Evolutionary conservation across 2,888 invertebrate genomes (phyloP), one percentile per base, ranked within the genome.

Genomic region (Caprella mutica): DNA sequence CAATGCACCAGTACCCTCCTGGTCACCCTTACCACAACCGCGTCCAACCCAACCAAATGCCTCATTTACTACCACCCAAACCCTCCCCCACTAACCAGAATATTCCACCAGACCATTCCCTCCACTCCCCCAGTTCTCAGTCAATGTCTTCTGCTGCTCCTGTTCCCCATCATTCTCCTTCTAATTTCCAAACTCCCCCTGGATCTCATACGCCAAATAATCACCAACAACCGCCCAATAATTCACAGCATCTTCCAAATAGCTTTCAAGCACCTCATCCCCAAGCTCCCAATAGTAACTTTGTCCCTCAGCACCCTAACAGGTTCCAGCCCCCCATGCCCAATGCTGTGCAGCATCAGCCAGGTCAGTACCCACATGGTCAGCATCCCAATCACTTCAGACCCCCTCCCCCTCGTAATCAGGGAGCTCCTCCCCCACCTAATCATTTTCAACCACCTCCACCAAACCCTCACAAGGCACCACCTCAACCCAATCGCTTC

Each of bases 11-110:
- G 42, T 42, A 52, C 19, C 44, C 56, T n/a, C 57, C 57, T 12
- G 46, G 54, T 9, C 56, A 57, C 14, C 39, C 51, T 19, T 55
- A 55, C 33, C 61, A 61, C 27, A 23, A 44, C 24, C 56, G 57
- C 8, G 54, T 52, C 12, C 57, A 50, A 6, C 48, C 35, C 27
- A 54, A 61, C 23, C 38, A 39, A 4, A 30, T 39, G 5, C 42
- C 38, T 14, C 50, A 55, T 35, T 46, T 39, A 6, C 53, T 35
- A n/a, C 21, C 26, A 23, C 24, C 17, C 29, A 46, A 21, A 40
- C 39, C 21, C 44, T n/a, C n/a, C n/a, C n/a, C n/a, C n/a, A n/a
- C n/a, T n/a, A n/a, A n/a, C n/a, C n/a, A n/a, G n/a, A n/a, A n/a
- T n/a, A n/a, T n/a, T n/a, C n/a, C n/a, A n/a, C n/a, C n/a, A n/a